These are phyloP conservation scores for Pica pica DNA, from an alignment of 2,113 vertebrate genomes.

Conservation along the genomic window DNA sequence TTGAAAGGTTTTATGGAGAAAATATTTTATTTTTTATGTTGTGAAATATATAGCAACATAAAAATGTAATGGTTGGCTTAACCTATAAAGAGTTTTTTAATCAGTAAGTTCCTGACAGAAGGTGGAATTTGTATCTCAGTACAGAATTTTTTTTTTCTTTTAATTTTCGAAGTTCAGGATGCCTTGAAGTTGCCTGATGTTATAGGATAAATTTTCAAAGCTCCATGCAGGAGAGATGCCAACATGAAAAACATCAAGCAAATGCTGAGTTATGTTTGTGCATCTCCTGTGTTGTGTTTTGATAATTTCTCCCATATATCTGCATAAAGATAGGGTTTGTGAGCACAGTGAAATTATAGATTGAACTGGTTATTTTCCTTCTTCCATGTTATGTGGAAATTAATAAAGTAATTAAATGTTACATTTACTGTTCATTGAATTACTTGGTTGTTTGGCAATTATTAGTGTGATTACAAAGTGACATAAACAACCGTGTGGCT, in stretches of 20 bases:
- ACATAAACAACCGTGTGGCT: slow-evolving; percentile 56
- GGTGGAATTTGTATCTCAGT: slow-evolving; percentile 65
- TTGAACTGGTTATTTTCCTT: slow-evolving; percentile 31
- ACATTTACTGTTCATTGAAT: slow-evolving; percentile 62
- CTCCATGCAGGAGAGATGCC: slow-evolving; percentile 17
- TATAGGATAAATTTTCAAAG: slow-evolving; percentile 65
- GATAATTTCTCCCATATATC: slow-evolving; percentile 53
- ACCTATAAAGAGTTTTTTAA: slow-evolving; percentile 75
- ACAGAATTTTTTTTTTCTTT: slow-evolving; percentile 56
- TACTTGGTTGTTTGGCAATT: slow-evolving; percentile 63
- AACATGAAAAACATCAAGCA: slow-evolving; percentile 21
- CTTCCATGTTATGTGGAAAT: slow-evolving; percentile 46
- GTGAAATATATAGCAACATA: slow-evolving; percentile 69
- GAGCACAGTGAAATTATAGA: slow-evolving; percentile 30
- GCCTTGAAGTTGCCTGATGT: slow-evolving; percentile 53
- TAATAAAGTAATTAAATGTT: slow-evolving; percentile 68
- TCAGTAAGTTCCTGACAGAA: slow-evolving; percentile 72
- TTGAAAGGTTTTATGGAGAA: slow-evolving; percentile 61
- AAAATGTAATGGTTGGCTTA: slow-evolving; percentile 73
- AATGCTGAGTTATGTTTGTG: slow-evolving; percentile 8
- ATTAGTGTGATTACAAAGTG: slow-evolving; percentile 65
- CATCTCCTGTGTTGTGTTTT: slow-evolving; percentile 37
- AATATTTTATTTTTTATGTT: slow-evolving; percentile 70
- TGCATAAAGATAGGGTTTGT: slow-evolving; percentile 35
- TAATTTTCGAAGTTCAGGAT: slow-evolving; percentile 63